These are phyloP conservation scores for Hirtodrosophila duncani DNA, from an alignment of 2,888 invertebrate genomes.

Conservation along the genomic window DNA sequence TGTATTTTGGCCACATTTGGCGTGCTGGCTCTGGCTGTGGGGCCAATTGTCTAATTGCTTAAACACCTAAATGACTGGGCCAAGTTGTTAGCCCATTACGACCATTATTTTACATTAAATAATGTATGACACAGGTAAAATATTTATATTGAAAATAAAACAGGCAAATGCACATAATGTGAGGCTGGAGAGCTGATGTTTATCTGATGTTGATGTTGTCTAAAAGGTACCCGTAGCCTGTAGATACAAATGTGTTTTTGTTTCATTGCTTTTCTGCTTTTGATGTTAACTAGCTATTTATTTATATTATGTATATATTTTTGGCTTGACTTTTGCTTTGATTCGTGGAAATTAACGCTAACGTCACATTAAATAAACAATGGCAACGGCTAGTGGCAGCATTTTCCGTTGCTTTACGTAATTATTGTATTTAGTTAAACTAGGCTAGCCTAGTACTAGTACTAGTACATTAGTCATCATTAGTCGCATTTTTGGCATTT, in stretches of 20 bases:
- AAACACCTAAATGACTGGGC: conserved; percentile 26
- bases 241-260: conserved; percentile 35
- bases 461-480: too few relatives aligned
- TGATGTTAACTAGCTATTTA: conserved; percentile 32
- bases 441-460: too few relatives aligned
- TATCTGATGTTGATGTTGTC: conserved; percentile 3
- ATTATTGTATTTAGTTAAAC: too few relatives aligned
- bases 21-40: conserved; percentile 26
- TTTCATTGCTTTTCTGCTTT: conserved; percentile 18
- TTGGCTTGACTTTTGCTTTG: conserved; percentile 44
- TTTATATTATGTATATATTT: conserved; percentile 27
- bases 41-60: too few relatives aligned
- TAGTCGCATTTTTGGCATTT: too few relatives aligned
- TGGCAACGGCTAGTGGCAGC: conserved; percentile 10
- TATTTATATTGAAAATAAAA: too few relatives aligned
- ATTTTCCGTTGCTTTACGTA: conserved; percentile 21
- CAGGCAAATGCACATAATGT: too few relatives aligned
- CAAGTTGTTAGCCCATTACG: conserved; percentile 34
- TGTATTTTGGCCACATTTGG: conserved; percentile 48
- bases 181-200: neutral
- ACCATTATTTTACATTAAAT: conserved; percentile 54
- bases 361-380: conserved; percentile 40
- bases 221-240: too few relatives aligned
- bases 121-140: conserved; percentile 22
- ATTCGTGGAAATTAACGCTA: conserved; percentile 52